Evolutionary conservation across 2,113 vertebrate genomes (phyloP).

Genomic region (Chloropsis cyanopogon): DNA sequence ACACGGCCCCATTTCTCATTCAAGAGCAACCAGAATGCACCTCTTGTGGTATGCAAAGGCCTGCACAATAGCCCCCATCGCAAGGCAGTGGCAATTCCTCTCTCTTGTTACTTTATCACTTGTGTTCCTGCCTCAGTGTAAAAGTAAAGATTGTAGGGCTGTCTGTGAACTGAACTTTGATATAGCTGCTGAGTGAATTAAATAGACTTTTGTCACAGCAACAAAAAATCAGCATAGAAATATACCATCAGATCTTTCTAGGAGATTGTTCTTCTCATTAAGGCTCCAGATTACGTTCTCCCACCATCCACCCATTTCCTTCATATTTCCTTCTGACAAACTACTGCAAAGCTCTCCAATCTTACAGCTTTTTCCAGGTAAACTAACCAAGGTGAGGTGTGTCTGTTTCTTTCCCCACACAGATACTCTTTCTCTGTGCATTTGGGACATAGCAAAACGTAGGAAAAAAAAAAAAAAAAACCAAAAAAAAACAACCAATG

Average conservation of each 20-base stretch:
- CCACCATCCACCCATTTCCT: neutral
- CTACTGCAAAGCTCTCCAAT: neutral
- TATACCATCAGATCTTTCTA: neutral
- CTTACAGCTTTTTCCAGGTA: neutral
- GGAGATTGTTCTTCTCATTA: neutral
- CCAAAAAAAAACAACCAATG: too few relatives aligned
- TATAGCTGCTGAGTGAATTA: neutral
- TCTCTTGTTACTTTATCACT: neutral
- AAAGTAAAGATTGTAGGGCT: neutral
- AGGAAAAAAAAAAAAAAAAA: neutral
- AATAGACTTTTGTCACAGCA: neutral
- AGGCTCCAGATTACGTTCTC: neutral
- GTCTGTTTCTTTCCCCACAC: neutral
- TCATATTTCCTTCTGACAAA: neutral
- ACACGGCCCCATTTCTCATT: neutral
- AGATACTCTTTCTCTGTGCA: neutral
- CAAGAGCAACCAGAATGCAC: neutral
- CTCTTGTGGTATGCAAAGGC: neutral
- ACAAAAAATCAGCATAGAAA: neutral
- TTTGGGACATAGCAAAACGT: neutral
- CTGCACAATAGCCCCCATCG: neutral
- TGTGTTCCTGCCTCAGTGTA: neutral
- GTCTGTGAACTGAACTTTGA: neutral
- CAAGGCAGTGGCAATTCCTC: neutral
- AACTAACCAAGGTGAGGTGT: neutral